Evolutionary conservation across 2,113 vertebrate genomes (phyloP).

Genomic region (Odontesthes bonariensis): DNA sequence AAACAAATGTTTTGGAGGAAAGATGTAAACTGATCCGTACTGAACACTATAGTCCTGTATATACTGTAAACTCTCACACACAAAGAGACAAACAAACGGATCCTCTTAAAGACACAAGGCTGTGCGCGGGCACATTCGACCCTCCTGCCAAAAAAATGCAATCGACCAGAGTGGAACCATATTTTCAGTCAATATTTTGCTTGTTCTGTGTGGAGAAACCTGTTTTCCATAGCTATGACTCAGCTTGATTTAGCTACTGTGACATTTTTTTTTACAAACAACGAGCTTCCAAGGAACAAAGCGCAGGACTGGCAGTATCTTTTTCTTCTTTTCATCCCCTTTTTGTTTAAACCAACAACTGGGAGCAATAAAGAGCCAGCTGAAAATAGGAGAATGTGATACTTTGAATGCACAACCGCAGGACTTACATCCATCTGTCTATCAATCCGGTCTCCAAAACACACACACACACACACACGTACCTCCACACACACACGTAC

Average conservation of each 20-base stretch:
- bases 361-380: conserved; percentile 73
- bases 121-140: background rate
- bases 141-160: conserved; percentile 8
- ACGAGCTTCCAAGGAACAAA: conserved; percentile 62
- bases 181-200: conserved; percentile 18
- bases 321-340: conserved; percentile 33
- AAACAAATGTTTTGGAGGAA: conserved; percentile 36
- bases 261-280: conserved; percentile 78
- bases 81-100: background rate
- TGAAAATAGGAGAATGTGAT: conserved; percentile 74
- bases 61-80: background rate
- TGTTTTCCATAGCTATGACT: conserved; percentile 60
- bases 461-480: background rate
- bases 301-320: conserved; percentile 19
- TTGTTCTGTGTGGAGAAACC: background rate
- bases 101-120: background rate
- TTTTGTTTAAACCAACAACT: conserved; percentile 73
- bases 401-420: conserved; percentile 52
- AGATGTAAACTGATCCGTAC: background rate
- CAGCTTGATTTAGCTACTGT: conserved; percentile 76
- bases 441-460: background rate
- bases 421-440: conserved; percentile 52
- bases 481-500: background rate
- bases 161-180: background rate
- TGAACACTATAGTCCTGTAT: conserved; percentile 1